phyloP scores from a whole-genome alignment of 2,888 invertebrate genomes.

The Anaspis maculata region DNA sequence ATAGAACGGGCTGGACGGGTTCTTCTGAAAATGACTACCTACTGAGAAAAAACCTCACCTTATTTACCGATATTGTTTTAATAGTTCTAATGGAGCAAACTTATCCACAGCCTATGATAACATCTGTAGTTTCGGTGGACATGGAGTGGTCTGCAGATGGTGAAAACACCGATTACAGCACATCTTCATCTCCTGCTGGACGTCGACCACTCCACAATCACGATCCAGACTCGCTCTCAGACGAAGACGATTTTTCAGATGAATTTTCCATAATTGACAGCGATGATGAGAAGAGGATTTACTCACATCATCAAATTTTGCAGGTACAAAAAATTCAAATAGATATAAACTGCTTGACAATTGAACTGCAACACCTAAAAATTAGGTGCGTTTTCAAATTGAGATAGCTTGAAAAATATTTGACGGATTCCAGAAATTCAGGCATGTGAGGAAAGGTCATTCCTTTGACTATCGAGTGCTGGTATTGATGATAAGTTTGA shows the following conservation, averaged over 20 bases:
- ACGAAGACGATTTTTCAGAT: slow-evolving; percentile 56
- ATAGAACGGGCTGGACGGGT: too few relatives aligned
- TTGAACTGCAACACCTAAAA: too few relatives aligned
- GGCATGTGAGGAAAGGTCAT: too few relatives aligned
- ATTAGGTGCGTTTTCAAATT: too few relatives aligned
- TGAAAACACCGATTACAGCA: slow-evolving; percentile 38
- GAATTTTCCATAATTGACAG: slow-evolving; percentile 73
- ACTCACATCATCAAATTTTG: neutral
- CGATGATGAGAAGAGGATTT: slow-evolving; percentile 55
- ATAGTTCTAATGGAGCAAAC: slow-evolving; percentile 1
- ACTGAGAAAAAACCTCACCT: neutral
- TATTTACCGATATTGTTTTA: neutral
- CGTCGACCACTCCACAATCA: slow-evolving; percentile 21
- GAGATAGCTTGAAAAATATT: too few relatives aligned
- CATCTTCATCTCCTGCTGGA: slow-evolving; percentile 31
- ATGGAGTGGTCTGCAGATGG: slow-evolving; percentile 40
- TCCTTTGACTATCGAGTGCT: too few relatives aligned
- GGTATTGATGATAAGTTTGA: too few relatives aligned
- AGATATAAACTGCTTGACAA: too few relatives aligned
- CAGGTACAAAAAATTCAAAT: too few relatives aligned
- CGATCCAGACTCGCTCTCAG: slow-evolving; percentile 42
- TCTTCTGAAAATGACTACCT: neutral
- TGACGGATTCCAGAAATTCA: too few relatives aligned
- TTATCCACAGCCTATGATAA: slow-evolving; percentile 35
- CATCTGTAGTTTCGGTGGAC: slow-evolving; percentile 23